A percentile compares a stretch with the other conserved stretches of the same genome.
These are phyloP conservation scores for Gallinago media DNA, from an alignment of 2,113 vertebrate genomes.

Conservation along the genomic window DNA sequence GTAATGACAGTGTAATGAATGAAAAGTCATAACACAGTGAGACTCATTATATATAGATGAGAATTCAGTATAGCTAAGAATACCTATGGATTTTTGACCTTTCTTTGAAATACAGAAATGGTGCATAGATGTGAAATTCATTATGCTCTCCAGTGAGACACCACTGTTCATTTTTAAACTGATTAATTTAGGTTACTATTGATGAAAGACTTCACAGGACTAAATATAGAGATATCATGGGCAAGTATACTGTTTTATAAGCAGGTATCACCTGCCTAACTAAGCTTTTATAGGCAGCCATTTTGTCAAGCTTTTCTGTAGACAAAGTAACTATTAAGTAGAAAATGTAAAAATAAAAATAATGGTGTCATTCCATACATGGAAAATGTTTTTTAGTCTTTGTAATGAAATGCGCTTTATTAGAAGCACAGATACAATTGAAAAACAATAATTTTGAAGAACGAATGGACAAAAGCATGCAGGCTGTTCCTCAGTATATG, in stretches of 20 bases:
- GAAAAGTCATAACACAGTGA: background rate
- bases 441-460: background rate
- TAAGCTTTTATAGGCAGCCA: background rate
- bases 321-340: background rate
- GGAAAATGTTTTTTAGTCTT: background rate
- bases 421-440: background rate
- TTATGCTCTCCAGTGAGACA: constrained; percentile 1
- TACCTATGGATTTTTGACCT: background rate
- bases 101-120: constrained; percentile 36
- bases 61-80: background rate
- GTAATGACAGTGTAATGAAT: background rate
- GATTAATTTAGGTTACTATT: constrained; percentile 12
- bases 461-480: background rate
- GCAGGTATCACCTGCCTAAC: background rate
- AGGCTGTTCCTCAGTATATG: background rate
- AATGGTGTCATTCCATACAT: background rate
- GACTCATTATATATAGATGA: background rate
- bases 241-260: background rate
- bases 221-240: background rate
- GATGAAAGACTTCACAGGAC: background rate
- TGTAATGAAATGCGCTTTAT: background rate
- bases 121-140: constrained; percentile 26
- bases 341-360: background rate
- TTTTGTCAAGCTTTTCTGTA: background rate
- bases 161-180: constrained; percentile 7